Base-by-base conservation (phyloP, 2,888 invertebrate genomes). In the Neoaliturus tenellus region DNA sequence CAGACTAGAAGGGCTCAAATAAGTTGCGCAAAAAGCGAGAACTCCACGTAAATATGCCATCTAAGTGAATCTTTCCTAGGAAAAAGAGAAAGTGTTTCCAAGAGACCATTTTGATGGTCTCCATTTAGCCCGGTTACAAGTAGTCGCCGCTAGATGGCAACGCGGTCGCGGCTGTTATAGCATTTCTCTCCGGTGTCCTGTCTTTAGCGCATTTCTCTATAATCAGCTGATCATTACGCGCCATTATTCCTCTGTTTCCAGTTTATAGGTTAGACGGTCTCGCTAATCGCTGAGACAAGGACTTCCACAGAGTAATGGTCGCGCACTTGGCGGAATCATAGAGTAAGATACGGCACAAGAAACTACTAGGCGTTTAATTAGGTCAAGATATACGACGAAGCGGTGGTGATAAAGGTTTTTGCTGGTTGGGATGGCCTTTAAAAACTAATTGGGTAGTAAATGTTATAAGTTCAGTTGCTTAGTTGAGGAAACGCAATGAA, bases 141-240 rank as follows among this genome's bases (percentile, higher is more conserved):
- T 8, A 23, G 51, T n/a, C 58, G 33, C 25, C 71, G 71, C 67
- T 67, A 33, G 67, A 33, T 67, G 25, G 39, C 39, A 5, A 10
- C 39, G 20, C 33, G 33, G 39, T 41, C 12, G 44, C 44, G 75
- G 75, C 28, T 75, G 75, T 75, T 75, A 75, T n/a, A 75, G 48
- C 75, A 48, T 75, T 75, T 75, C 48, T 73, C 73, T 48, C 17
- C 75, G 28, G 62, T 8, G 31, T 31, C 23, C 48, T 48, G 75
- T 75, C 73, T 75, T 75, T 75, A 75, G 73, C 73, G 78, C 51
- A 55, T 78, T 78, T 78, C 51, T 78, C 78, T 78, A n/a, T 78
- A 78, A 78, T 55, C 78, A 55, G 51, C 55, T 44, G 78, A 78
- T 78, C 78, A 55, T 78, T 78, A 78, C 78, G 20, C 17, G 33